Percentiles rank a stretch among this genome's conserved stretches.
phyloP scores from a whole-genome alignment of 2,888 invertebrate genomes.

The Alviniconcha strummeri region DNA sequence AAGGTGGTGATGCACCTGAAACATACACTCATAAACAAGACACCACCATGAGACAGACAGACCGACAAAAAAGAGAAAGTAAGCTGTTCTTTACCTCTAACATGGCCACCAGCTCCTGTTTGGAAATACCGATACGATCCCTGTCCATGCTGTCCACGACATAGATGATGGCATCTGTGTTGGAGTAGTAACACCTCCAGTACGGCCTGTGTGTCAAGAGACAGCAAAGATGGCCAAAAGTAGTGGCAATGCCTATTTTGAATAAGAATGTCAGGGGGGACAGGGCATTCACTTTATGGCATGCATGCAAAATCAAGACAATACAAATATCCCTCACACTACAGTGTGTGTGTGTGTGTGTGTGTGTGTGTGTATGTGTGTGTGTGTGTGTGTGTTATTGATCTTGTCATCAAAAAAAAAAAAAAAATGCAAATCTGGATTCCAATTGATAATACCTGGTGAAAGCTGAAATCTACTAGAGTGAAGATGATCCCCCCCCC shows the following conservation, averaged over 20 bases:
- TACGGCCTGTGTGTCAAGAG: slow-evolving; percentile 84
- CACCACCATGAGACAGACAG: no score
- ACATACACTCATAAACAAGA: background rate
- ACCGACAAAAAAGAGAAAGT: no score
- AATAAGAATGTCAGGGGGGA: no score
- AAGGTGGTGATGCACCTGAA: background rate
- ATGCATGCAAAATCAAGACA: no score
- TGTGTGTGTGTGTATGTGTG: background rate
- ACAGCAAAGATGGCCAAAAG: no score
- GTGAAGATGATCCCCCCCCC: no score
- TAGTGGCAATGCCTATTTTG: no score
- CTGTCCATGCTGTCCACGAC: slow-evolving; percentile 99
- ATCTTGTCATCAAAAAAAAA: background rate
- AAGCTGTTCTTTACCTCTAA: slow-evolving; percentile 81
- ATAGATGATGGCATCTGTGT: slow-evolving; percentile 99
- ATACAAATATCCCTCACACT: no score
- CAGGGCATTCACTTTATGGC: no score
- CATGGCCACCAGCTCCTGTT: slow-evolving; percentile 98
- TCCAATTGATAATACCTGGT: no score
- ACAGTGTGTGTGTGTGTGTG: background rate
- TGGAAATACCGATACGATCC: slow-evolving; percentile 98
- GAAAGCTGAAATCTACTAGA: no score
- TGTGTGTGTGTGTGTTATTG: background rate
- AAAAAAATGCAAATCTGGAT: no score
- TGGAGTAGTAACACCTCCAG: slow-evolving; percentile 99